These are phyloP conservation scores for Rhysida immarginata DNA, from an alignment of 1,140 invertebrate genomes.

Conservation along the genomic window DNA sequence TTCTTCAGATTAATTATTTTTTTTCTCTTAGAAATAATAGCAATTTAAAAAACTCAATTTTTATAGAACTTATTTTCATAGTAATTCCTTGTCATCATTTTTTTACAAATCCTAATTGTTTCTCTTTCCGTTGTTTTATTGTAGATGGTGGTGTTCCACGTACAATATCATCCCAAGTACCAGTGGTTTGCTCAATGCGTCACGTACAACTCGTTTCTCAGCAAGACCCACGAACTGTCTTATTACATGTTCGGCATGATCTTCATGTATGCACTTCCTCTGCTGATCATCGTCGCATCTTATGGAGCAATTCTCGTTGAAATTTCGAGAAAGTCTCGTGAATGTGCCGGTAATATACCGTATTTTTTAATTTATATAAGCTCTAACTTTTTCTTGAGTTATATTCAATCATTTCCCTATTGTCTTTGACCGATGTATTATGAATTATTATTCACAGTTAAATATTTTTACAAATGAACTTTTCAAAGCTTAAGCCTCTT, in stretches of 20 bases:
- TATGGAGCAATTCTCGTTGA: constrained; percentile 64
- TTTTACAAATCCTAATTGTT: no score
- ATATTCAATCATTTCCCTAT: no score
- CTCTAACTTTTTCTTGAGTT: no score
- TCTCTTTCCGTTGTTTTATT: constrained; percentile 20
- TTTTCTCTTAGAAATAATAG: not conserved
- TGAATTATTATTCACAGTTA: no score
- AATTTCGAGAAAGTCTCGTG: constrained; percentile 23
- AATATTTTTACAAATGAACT: no score
- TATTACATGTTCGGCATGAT: constrained; percentile 63
- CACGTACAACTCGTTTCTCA: constrained; percentile 51
- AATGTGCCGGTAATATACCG: constrained; percentile 30
- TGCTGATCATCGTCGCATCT: constrained; percentile 67
- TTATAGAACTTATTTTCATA: no score
- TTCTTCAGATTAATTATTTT: no score
- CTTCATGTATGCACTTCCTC: constrained; percentile 68
- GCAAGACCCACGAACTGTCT: constrained; percentile 45
- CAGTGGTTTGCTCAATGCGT: constrained; percentile 68
- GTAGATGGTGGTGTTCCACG: constrained; percentile 60
- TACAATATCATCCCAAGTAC: constrained; percentile 54
- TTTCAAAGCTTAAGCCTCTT: no score
- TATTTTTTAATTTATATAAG: no score
- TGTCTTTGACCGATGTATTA: no score
- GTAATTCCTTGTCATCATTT: no score
- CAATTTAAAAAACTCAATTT: no score